Evolutionary conservation across 2,797 vertebrate genomes (phyloP).

Genomic region (Coccyzus lansbergi): DNA sequence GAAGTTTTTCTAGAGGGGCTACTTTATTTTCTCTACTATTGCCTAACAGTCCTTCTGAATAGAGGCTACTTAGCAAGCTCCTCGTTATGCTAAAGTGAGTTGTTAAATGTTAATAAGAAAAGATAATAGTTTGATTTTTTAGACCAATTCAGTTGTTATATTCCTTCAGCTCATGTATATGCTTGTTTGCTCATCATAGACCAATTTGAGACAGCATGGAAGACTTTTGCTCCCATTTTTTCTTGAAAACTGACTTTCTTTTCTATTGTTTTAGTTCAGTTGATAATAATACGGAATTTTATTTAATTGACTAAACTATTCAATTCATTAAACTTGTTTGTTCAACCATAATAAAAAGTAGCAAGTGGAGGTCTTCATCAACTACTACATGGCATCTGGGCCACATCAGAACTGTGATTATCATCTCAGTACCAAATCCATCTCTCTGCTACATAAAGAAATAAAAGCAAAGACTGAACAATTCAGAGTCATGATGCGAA

Average conservation of each 20-base stretch:
- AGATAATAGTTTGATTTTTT: background rate
- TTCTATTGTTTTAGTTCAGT: background rate
- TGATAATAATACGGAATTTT: slow-evolving; percentile 37
- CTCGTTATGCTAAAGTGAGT: background rate
- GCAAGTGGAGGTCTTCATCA: background rate
- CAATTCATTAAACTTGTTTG: slow-evolving; percentile 19
- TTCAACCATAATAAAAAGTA: background rate
- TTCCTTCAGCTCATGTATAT: background rate
- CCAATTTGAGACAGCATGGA: background rate
- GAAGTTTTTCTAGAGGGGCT: background rate
- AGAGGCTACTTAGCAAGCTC: background rate
- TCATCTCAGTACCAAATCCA: background rate
- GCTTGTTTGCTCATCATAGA: background rate
- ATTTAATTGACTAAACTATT: slow-evolving; percentile 4
- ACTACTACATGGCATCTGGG: background rate
- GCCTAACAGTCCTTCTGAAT: background rate
- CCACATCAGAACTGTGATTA: background rate
- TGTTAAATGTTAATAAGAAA: slow-evolving; percentile 27
- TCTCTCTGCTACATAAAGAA: background rate
- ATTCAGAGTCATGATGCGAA: background rate
- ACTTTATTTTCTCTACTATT: background rate
- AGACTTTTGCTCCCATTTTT: background rate
- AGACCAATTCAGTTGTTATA: background rate
- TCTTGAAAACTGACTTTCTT: background rate
- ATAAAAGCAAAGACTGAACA: background rate